Conservation (phyloP, 2,888 invertebrate species). For the Cheiracanthium punctorium region DNA sequence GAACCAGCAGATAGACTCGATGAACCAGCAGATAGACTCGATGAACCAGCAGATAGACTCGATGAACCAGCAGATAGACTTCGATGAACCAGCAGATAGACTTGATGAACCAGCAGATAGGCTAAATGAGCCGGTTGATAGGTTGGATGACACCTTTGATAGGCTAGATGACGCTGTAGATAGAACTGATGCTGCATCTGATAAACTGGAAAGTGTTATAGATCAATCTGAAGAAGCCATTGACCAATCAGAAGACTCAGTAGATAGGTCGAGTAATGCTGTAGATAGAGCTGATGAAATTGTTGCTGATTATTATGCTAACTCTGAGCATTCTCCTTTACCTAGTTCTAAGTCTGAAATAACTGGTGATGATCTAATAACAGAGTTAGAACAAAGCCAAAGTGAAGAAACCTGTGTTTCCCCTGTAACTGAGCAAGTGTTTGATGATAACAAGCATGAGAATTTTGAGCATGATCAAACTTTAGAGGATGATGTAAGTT, state of each 20-base stretch:
- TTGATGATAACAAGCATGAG: conserved; percentile 70
- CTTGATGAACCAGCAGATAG: not conserved
- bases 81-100: too few species aligned
- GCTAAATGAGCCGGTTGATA: too few species aligned
- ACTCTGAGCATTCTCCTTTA: conserved; percentile 37
- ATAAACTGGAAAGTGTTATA: not conserved
- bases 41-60: not conserved
- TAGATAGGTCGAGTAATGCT: not conserved
- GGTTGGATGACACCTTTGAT: not conserved
- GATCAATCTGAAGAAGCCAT: conserved; percentile 20
- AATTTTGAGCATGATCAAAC: conserved; percentile 59
- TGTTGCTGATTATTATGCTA: conserved; percentile 37
- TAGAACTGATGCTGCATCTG: not conserved
- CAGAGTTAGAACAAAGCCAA: conserved; percentile 57
- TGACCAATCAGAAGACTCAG: conserved; percentile 10
- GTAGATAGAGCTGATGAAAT: conserved; percentile 42
- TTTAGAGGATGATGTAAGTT: conserved; percentile 66
- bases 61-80: not conserved
- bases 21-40: not conserved
- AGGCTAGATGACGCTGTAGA: not conserved
- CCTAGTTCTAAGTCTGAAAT: conserved; percentile 54
- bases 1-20: not conserved
- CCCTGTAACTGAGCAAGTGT: conserved; percentile 59
- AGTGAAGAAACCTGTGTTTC: conserved; percentile 57
- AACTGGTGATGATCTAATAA: conserved; percentile 55